A percentile compares a stretch with the other conserved stretches of the same genome.
Conservation (phyloP, 2,113 vertebrate species). For the Lucifuga dentata region DNA sequence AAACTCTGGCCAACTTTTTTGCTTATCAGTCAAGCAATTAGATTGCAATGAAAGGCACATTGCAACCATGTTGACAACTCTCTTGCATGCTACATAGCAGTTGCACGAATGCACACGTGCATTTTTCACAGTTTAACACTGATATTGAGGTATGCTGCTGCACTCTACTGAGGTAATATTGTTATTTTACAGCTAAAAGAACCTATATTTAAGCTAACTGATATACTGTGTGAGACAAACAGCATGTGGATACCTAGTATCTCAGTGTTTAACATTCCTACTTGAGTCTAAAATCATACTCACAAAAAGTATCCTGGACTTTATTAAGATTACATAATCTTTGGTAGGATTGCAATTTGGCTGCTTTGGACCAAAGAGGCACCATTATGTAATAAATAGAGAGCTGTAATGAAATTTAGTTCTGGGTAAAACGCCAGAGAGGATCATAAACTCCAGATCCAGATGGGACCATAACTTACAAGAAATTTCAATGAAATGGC, state of each 20-base stretch:
- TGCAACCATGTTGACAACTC: slow-evolving; percentile 16
- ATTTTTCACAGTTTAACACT: slow-evolving; percentile 8
- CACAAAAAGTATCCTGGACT: slow-evolving; percentile 36
- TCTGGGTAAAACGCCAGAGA: slow-evolving; percentile 62
- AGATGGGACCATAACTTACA: slow-evolving; percentile 52
- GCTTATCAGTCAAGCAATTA: slow-evolving; percentile 30
- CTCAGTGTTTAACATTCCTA: slow-evolving; percentile 48
- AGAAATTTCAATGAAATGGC: slow-evolving; percentile 42
- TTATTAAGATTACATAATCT: slow-evolving; percentile 67
- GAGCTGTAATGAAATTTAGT: slow-evolving; percentile 68
- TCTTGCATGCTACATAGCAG: no score
- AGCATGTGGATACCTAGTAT: slow-evolving; percentile 29
- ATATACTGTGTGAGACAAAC: slow-evolving; percentile 34
- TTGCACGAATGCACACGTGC: no score
- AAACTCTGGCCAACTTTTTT: slow-evolving; percentile 50
- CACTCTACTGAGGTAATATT: neutral
- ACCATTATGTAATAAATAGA: slow-evolving; percentile 69
- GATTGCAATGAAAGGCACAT: slow-evolving; percentile 22
- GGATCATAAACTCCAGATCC: slow-evolving; percentile 61
- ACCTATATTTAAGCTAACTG: slow-evolving; percentile 47
- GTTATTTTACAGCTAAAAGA: neutral
- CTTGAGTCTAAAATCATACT: slow-evolving; percentile 52
- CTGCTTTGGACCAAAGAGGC: slow-evolving; percentile 17
- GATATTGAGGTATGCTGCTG: neutral
- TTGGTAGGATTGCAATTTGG: slow-evolving; percentile 65